phyloP scores from a whole-genome alignment of 1,140 invertebrate genomes.

The Drosophila lacertosa region DNA sequence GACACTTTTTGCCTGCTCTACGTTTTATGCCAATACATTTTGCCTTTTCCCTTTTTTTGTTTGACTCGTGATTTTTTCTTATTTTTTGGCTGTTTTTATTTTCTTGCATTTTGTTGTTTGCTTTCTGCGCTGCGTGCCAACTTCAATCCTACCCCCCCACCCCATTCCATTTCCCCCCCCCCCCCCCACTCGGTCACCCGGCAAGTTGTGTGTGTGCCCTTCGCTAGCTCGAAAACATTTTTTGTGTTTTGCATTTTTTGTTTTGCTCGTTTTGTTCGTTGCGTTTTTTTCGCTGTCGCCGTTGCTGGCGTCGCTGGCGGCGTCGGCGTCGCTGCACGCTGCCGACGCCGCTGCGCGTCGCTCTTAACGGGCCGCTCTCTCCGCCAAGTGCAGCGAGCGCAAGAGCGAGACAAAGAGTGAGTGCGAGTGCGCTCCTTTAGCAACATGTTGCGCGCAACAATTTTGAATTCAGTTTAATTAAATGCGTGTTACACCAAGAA shows the following conservation, averaged over 20 bases:
- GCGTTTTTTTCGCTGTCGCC: constrained; percentile 57
- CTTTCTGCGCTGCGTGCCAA: constrained; percentile 41
- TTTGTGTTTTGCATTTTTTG: constrained; percentile 75
- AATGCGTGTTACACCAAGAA: constrained; percentile 24
- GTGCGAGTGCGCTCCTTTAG: constrained; percentile 61
- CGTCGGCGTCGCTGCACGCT: background rate
- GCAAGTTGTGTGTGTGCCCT: too few relatives aligned
- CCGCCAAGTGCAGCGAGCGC: constrained; percentile 29
- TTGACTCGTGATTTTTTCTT: background rate
- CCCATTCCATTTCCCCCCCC: background rate
- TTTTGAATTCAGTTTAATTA: constrained; percentile 31
- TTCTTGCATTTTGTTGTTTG: constrained; percentile 18
- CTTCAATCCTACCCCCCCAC: background rate
- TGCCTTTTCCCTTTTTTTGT: background rate
- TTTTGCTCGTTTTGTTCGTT: constrained; percentile 84
- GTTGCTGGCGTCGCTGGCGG: background rate
- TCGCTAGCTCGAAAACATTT: constrained; percentile 27
- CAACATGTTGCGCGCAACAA: constrained; percentile 59
- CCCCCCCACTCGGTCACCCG: background rate
- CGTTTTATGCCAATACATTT: constrained; percentile 16
- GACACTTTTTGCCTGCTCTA: constrained; percentile 54
- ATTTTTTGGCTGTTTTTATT: constrained; percentile 14
- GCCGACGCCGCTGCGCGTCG: constrained; percentile 7
- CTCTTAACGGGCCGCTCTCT: constrained; percentile 10
- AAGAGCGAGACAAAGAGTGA: constrained; percentile 10